Conservation (phyloP, 2,113 vertebrate genomes). For the Beaufortia kweichowensis region DNA sequence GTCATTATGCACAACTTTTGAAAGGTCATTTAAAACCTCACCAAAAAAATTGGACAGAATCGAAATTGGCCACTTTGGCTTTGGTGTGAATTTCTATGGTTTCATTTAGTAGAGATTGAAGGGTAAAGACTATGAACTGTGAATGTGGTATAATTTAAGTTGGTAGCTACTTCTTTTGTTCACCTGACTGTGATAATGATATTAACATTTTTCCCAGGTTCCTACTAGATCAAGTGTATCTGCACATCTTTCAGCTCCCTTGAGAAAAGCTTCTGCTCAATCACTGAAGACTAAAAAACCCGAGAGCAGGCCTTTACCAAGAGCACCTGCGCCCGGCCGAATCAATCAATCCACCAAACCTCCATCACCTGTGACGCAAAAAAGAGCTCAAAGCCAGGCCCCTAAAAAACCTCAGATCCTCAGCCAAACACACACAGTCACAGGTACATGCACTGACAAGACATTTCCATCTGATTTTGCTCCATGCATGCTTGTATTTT, state of each 20-base stretch:
- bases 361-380: slow-evolving; percentile 41
- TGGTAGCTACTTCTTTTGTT: not conserved
- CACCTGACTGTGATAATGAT: slow-evolving; percentile 10
- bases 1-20: not conserved
- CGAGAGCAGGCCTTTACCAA: slow-evolving; percentile 35
- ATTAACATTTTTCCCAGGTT: slow-evolving; percentile 39
- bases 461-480: not conserved
- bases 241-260: slow-evolving; percentile 34
- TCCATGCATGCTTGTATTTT: not conserved
- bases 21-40: not conserved
- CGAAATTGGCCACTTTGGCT: too few relatives aligned
- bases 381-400: slow-evolving; percentile 40
- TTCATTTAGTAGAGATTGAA: not conserved
- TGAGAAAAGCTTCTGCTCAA: slow-evolving; percentile 48
- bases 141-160: slow-evolving; percentile 1
- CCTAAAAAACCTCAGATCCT: slow-evolving; percentile 13
- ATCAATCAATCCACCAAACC: slow-evolving; percentile 35
- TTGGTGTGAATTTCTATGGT: not conserved
- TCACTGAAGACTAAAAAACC: slow-evolving; percentile 33
- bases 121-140: not conserved
- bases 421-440: slow-evolving; percentile 42
- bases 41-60: too few relatives aligned
- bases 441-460: slow-evolving; percentile 28
- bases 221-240: slow-evolving; percentile 20
- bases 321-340: slow-evolving; percentile 13